Base-by-base conservation (phyloP, 2,888 invertebrate genomes). In the Leptopterna dolabrata region DNA sequence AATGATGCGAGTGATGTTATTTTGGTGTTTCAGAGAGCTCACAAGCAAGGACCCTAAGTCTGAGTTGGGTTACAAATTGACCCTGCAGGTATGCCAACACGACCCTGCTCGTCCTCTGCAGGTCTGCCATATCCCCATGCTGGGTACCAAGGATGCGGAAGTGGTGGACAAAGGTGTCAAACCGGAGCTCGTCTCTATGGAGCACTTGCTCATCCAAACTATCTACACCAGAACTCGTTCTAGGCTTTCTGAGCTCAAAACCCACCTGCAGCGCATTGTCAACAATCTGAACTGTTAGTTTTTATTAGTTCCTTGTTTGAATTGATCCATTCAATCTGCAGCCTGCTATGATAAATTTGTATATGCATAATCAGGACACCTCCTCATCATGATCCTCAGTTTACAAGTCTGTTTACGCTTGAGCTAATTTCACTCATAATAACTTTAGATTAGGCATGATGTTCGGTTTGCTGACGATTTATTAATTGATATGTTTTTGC, bases 171-270 rank as follows among this genome's bases (percentile, higher is more conserved):
- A 95, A 89, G 97, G 97, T 16, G 95, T 97, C 70, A 94, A 97
- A 90, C 97, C 97, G 30, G 97, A 98, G 92, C 95, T 97, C 91
- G 93, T 99, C n/a, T 98, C 98, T 6, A 96, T 99, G 95, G 99
- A 99, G 93, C 95, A 97, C 51, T 93, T 99, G 84, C 93, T 99
- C 63, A 98, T 98, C 7, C 98, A 98, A 91, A 98, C 98, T 0
- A 98, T 99, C 90, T 98, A 99, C 91, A 96, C 98, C 87, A 94
- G 99, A 90, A 97, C 98, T 0, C 94, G 96, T 85, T 96, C 96
- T 89, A 94, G 98, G 71, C 93, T 98, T 16, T 94, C 94, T 55
- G 97, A 98, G 91, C 94, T 98, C 45, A 96, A 96, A 91, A 94
- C 96, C 89, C 94, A 96, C 91, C 92, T 97, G 81, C 95, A 95